Conservation (phyloP, 2,888 invertebrate genomes). For the Frankliniella intonsa region DNA sequence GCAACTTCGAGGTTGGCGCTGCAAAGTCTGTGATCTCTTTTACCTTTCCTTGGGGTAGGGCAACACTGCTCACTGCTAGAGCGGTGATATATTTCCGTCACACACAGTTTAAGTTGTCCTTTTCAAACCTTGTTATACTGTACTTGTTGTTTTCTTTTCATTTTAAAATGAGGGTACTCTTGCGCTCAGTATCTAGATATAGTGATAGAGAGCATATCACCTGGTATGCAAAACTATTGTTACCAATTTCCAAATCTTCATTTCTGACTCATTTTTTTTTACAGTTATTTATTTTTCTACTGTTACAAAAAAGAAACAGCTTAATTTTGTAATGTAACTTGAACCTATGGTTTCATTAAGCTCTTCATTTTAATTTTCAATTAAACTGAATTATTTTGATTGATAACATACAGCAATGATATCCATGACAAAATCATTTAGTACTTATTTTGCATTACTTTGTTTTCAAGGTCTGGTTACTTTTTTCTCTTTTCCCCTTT, state of each 20-base stretch:
- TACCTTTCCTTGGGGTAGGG: constrained; percentile 5
- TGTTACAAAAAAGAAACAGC: no score
- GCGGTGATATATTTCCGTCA: not conserved
- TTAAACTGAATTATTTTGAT: no score
- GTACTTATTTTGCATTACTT: no score
- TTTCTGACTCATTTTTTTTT: not conserved
- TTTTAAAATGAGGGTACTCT: not conserved
- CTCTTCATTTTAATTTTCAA: no score
- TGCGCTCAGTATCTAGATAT: constrained; percentile 2
- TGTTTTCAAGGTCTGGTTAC: no score
- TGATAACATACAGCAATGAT: no score
- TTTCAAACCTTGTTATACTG: no score
- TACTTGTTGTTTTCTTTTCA: not conserved
- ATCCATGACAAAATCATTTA: no score
- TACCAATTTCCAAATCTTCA: not conserved
- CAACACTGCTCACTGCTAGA: not conserved
- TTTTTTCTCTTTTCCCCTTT: not conserved
- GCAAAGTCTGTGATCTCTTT: constrained; percentile 18
- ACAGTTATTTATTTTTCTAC: not conserved
- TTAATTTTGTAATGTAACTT: no score
- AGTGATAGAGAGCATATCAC: not conserved
- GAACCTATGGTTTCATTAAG: no score
- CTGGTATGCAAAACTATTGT: not conserved
- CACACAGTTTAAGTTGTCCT: not conserved
- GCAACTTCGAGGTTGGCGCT: not conserved